Base-by-base conservation (phyloP, 2,888 invertebrate genomes). In the Hirudinaria manillensis region DNA sequence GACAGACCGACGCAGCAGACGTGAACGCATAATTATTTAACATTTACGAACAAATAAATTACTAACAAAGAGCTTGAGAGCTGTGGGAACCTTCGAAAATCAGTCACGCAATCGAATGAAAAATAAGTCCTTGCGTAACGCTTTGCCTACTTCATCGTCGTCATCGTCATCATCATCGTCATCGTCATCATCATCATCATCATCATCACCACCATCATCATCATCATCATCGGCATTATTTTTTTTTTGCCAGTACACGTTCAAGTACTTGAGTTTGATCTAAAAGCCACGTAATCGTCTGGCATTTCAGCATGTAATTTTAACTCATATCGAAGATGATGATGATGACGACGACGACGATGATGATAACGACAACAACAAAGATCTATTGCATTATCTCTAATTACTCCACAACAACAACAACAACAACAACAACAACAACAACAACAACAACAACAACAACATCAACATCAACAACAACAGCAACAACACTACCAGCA, bases 111-210 rank as follows among this genome's bases (percentile, higher is more conserved):
- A 38, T 3, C 38, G 10, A 10, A 6, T 6, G 10, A 6, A 38
- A 38, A 34, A 68, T 32, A 34, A 27, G 16, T 13, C 16, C 27
- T 66, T 66, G 24, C 27, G 24, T 66, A 16, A 66, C 24, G 16
- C 13, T 21, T 21, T 24, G 66, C 13, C 27, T 24, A 27, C 21
- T 53, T 21, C 53, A 70, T 32, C n/a, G 36, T 29, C 51, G n/a
- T 70, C 34, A 70, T 70, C 29, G 36, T 38, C 51, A n/a, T n/a
- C 51, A 70, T 70, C 36, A 61, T 24, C 61, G n/a, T 61, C 6
- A 6, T 61, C n/a, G 36, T 29, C 51, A 45, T 70, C 34, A 70
- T 70, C 29, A 70, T 38, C 51, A n/a, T n/a, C 51, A 70, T 70
- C 36, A 61, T 24, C 61, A 6, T 61, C 6, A 6, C 24, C n/a